Evolutionary conservation across 2,888 invertebrate genomes (phyloP), one percentile per base, ranked within the genome.

Genomic region (Trissolcus japonicus): DNA sequence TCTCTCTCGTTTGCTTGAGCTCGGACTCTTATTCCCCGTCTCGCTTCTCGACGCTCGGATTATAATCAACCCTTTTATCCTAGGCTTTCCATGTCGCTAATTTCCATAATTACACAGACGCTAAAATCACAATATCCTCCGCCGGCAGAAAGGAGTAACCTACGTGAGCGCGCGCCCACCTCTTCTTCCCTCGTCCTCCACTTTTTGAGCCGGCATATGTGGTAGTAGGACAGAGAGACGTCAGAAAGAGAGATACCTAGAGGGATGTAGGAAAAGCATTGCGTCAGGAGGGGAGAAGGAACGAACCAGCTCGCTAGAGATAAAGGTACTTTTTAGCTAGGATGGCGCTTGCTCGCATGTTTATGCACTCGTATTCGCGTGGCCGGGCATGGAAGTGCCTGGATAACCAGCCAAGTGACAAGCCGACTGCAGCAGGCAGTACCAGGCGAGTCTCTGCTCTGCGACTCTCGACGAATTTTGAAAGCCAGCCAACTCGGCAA

Each of bases 31-130:
- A 73, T 73, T 59, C 68, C 61, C 78, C 82, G 81, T 80, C 84
- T 81, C 82, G 81, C 84, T 80, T 77, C 72, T 80, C 81, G 74
- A 81, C 84, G 86, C 85, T 84, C 82, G 89, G 88, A 89, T 89
- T 88, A 89, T 89, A 89, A 89, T 89, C 89, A 89, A 89, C 89
- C 89, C 89, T 89, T 89, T 88, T 89, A 89, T 89, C 89, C 88
- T 88, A 88, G 88, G 89, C 88, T 88, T 89, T 89, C 88, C 89
- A 87, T 89, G 88, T 89, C 89, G 88, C 89, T 89, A 89, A 89
- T 89, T 89, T 89, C 89, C 89, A 89, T 89, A 89, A 89, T 89
- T 89, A 89, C 88, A 89, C 89, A 88, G 88, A 89, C 88, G 88
- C 88, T 89, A 89, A 89, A 89, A 89, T 89, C 89, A 89, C 89